phyloP scores from a whole-genome alignment of 2,113 vertebrate genomes.

The Platichthys stellatus region DNA sequence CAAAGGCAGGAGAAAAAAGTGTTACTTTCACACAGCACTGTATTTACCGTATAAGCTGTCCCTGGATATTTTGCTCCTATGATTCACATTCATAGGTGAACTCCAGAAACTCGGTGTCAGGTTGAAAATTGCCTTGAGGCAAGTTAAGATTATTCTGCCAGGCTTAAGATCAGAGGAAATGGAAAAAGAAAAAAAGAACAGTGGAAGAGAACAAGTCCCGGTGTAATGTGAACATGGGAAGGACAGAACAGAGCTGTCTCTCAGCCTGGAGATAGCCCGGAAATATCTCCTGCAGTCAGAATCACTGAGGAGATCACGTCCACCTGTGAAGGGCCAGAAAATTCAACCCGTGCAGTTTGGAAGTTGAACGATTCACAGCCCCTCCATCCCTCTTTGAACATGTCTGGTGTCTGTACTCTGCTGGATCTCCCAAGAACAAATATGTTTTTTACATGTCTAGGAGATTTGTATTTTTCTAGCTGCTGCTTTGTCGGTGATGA shows the following conservation, averaged over 20 bases:
- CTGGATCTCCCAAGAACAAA: too few species aligned
- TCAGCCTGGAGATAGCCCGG: slow-evolving; percentile 53
- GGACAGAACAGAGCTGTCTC: slow-evolving; percentile 57
- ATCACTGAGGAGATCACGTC: slow-evolving; percentile 55
- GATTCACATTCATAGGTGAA: slow-evolving; percentile 69
- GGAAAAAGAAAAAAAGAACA: slow-evolving; percentile 63
- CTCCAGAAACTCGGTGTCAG: slow-evolving; percentile 61
- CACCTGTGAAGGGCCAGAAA: neutral
- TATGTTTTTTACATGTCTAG: too few species aligned
- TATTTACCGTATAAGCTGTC: slow-evolving; percentile 47
- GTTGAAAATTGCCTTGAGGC: slow-evolving; percentile 74
- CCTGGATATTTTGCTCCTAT: slow-evolving; percentile 56
- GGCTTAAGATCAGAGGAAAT: slow-evolving; percentile 74
- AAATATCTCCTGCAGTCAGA: slow-evolving; percentile 56
- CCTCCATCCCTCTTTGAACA: neutral
- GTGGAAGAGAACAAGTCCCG: slow-evolving; percentile 57
- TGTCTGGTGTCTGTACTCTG: neutral
- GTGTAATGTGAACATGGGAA: slow-evolving; percentile 71
- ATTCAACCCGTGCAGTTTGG: neutral
- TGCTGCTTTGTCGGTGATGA: too few species aligned
- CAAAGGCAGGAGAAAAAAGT: neutral
- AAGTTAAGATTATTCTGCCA: slow-evolving; percentile 70
- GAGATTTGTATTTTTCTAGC: too few species aligned
- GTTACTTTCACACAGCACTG: slow-evolving; percentile 15
- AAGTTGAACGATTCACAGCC: neutral